These are phyloP conservation scores for Poeciliopsis turneri DNA, from an alignment of 2,797 vertebrate genomes.

Conservation along the genomic window DNA sequence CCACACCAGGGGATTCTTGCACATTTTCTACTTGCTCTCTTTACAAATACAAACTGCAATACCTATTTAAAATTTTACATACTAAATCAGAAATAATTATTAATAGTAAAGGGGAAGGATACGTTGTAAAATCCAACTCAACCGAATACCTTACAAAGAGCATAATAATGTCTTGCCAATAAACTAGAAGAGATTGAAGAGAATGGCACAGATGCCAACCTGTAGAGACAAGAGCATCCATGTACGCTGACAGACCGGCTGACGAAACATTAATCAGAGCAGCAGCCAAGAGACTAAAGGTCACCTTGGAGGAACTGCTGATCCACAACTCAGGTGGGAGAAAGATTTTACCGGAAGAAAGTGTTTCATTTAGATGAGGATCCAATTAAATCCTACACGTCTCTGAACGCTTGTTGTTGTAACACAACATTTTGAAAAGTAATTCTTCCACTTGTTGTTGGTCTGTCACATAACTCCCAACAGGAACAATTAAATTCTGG, in stretches of 20 bases:
- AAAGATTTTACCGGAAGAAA: not conserved
- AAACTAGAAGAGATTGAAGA: not conserved
- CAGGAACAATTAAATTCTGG: not conserved
- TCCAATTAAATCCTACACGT: not conserved
- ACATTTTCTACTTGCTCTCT: not conserved
- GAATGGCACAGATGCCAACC: not conserved
- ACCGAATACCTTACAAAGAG: not conserved
- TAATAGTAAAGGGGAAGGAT: not conserved
- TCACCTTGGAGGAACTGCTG: not conserved
- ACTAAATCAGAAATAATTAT: not conserved
- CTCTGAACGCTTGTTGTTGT: not conserved
- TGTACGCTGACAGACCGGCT: not conserved
- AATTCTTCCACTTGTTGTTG: not conserved
- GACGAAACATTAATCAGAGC: not conserved
- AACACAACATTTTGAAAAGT: not conserved
- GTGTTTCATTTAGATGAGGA: not conserved
- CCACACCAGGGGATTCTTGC: not conserved
- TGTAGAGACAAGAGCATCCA: not conserved
- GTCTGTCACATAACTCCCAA: not conserved
- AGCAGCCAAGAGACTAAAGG: not conserved
- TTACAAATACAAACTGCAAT: not conserved
- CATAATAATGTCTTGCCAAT: not conserved
- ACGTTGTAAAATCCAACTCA: not conserved
- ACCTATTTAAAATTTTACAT: not conserved
- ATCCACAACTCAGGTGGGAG: not conserved